phyloP scores from a whole-genome alignment of 2,113 vertebrate genomes.

The human region GRCh38 chr17:56507501-56508000 shows the following conservation, averaged over 20 bases:
- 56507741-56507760: background rate
- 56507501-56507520: background rate
- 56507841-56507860: background rate
- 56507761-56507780: background rate
- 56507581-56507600: background rate
- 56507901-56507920: conserved; percentile 18
- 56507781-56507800: background rate
- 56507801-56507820: background rate
- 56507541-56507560: background rate
- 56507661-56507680: background rate
- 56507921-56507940: background rate
- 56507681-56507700: background rate
- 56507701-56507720: background rate
- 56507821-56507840: background rate
- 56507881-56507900: conserved; percentile 19
- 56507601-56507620: conserved; percentile 11
- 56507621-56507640: background rate
- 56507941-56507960: background rate
- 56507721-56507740: background rate
- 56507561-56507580: background rate
- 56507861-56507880: background rate
- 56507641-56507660: background rate
- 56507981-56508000: background rate
- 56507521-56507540: background rate
- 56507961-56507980: background rate